These are phyloP conservation scores for Pelobates fuscus DNA, from an alignment of 2,113 vertebrate genomes.

Conservation along the genomic window DNA sequence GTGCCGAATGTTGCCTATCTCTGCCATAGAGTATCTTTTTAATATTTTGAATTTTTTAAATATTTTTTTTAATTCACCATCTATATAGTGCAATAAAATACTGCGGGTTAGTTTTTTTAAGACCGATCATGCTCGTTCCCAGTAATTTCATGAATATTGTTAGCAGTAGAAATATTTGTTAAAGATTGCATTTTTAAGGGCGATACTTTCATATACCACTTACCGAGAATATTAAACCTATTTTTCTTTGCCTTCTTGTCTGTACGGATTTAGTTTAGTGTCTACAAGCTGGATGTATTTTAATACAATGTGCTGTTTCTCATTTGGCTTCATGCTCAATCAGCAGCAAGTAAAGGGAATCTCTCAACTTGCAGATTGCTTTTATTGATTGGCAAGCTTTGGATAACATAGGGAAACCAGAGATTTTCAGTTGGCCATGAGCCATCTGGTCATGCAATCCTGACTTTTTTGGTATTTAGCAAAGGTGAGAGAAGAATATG, in stretches of 20 bases:
- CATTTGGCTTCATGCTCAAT: conserved; percentile 6
- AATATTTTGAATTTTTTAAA: too few species aligned
- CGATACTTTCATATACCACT: background rate
- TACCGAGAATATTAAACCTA: background rate
- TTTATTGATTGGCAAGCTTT: conserved; percentile 14
- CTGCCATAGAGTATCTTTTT: too few species aligned
- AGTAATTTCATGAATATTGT: too few species aligned
- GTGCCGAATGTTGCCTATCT: too few species aligned
- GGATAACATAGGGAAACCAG: background rate
- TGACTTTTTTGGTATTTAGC: background rate
- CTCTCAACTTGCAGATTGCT: conserved; percentile 6
- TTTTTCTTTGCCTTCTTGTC: background rate
- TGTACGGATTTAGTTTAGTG: background rate
- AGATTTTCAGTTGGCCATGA: background rate
- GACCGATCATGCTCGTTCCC: too few species aligned
- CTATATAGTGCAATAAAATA: too few species aligned
- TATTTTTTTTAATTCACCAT: too few species aligned
- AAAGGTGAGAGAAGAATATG: background rate
- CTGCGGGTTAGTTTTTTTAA: too few species aligned
- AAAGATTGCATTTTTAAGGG: too few species aligned
- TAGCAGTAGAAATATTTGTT: too few species aligned
- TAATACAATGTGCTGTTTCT: conserved; percentile 4
- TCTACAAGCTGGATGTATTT: conserved; percentile 1
- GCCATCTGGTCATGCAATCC: background rate
- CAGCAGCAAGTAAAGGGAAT: background rate